Conservation (phyloP, 1,140 invertebrate species). For the Zaprionus capensis region DNA sequence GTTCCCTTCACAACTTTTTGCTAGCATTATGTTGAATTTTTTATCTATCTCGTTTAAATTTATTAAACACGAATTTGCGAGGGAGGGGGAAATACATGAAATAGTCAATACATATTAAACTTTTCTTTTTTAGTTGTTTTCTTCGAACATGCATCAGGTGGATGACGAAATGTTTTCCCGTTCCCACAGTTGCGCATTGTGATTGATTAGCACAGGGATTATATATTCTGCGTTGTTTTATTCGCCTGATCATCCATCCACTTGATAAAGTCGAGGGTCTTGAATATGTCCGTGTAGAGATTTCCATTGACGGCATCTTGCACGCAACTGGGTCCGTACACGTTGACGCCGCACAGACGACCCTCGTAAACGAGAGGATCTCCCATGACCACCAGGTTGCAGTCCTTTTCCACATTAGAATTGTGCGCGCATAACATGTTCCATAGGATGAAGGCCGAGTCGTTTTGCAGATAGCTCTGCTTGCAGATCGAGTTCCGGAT, state of each 20-base stretch:
- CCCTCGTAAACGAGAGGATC: conserved; percentile 39
- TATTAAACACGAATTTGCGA: conserved; percentile 23
- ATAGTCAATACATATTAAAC: not conserved
- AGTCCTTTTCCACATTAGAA: conserved; percentile 37
- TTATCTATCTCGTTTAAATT: conserved; percentile 19
- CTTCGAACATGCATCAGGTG: conserved; percentile 8
- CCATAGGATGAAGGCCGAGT: conserved; percentile 37
- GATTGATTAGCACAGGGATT: conserved; percentile 59
- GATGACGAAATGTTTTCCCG: not conserved
- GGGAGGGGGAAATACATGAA: conserved; percentile 1
- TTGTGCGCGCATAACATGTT: conserved; percentile 54
- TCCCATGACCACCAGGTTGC: conserved; percentile 33
- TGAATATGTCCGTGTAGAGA: conserved; percentile 53
- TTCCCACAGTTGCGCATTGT: conserved; percentile 45
- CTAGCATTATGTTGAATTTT: not conserved
- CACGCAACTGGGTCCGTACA: conserved; percentile 48
- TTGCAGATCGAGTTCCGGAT: conserved; percentile 45
- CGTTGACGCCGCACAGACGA: conserved; percentile 54
- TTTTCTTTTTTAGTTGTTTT: conserved; percentile 16
- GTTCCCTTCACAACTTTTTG: conserved; percentile 29
- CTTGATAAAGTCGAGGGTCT: conserved; percentile 14
- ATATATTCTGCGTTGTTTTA: not conserved
- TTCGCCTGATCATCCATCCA: not conserved
- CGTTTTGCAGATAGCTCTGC: conserved; percentile 38
- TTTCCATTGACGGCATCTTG: conserved; percentile 47